Evolutionary conservation across 37 sponge, comb jelly and placozoan species (phyloP).

Genomic region (Lycopodina hypogea): DNA sequence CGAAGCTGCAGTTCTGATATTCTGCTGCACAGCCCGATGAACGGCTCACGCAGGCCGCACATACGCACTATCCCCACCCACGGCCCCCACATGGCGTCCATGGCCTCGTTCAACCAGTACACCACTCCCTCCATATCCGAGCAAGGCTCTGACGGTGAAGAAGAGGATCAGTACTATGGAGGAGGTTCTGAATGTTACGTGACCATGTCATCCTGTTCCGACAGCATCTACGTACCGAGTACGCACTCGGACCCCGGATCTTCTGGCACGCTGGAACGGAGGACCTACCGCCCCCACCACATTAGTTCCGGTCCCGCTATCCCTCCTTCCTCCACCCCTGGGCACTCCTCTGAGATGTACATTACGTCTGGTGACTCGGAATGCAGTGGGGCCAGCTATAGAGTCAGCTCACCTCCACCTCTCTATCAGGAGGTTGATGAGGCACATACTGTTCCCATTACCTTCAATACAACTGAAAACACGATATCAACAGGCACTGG

Average conservation of each 20-base stretch:
- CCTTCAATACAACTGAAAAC: slow-evolving; percentile 3
- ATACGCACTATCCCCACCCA: slow-evolving; percentile 7
- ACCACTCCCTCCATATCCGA: slow-evolving; percentile 35
- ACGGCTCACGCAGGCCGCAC: neutral
- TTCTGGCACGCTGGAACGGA: neutral
- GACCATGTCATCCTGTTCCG: slow-evolving; percentile 22
- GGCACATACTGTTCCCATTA: slow-evolving; percentile 22
- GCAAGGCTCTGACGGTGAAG: slow-evolving; percentile 17
- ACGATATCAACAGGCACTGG: neutral
- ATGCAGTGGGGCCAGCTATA: slow-evolving; percentile 23
- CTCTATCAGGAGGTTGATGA: slow-evolving; percentile 66
- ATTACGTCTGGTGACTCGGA: slow-evolving; percentile 45
- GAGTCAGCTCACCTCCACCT: slow-evolving; percentile 56
- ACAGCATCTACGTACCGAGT: slow-evolving; percentile 16
- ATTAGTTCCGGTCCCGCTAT: neutral
- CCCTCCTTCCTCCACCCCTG: neutral
- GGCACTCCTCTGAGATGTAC: slow-evolving; percentile 36
- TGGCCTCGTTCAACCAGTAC: slow-evolving; percentile 25
- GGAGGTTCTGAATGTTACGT: slow-evolving; percentile 62
- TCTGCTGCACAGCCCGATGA: neutral
- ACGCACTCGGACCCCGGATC: slow-evolving; percentile 11
- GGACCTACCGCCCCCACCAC: neutral
- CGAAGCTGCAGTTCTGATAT: slow-evolving; percentile 40
- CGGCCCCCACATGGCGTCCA: slow-evolving; percentile 25
- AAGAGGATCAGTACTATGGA: slow-evolving; percentile 19